Conservation (phyloP, 2,797 vertebrate genomes). For the Thamnophis elegans region DNA sequence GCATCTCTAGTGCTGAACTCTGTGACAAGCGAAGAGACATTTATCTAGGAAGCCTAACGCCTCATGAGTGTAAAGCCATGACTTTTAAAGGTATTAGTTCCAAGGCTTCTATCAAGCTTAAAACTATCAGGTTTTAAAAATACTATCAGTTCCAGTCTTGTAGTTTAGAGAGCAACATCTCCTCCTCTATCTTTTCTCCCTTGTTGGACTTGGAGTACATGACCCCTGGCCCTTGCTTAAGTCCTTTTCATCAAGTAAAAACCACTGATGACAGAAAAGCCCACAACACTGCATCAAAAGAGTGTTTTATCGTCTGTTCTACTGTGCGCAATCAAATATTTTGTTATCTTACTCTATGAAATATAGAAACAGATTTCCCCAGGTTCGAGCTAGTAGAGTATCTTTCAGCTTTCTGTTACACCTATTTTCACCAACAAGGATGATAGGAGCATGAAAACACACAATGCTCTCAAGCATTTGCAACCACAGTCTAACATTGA, state of each 20-base stretch:
- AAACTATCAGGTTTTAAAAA: background rate
- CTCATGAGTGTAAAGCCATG: background rate
- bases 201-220: background rate
- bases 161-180: background rate
- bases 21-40: background rate
- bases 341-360: background rate
- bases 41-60: background rate
- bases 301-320: background rate
- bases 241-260: background rate
- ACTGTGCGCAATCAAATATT: background rate
- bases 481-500: background rate
- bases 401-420: background rate
- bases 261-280: background rate
- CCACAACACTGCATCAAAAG: background rate
- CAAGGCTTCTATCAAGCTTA: background rate
- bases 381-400: background rate
- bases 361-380: background rate
- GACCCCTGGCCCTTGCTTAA: background rate
- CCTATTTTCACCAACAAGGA: background rate
- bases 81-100: background rate
- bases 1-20: background rate
- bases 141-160: background rate
- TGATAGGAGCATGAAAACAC: background rate
- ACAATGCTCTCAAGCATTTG: background rate
- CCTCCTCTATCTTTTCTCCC: background rate